phyloP scores from a whole-genome alignment of 2,888 invertebrate genomes.

The Cybosia mesomella region DNA sequence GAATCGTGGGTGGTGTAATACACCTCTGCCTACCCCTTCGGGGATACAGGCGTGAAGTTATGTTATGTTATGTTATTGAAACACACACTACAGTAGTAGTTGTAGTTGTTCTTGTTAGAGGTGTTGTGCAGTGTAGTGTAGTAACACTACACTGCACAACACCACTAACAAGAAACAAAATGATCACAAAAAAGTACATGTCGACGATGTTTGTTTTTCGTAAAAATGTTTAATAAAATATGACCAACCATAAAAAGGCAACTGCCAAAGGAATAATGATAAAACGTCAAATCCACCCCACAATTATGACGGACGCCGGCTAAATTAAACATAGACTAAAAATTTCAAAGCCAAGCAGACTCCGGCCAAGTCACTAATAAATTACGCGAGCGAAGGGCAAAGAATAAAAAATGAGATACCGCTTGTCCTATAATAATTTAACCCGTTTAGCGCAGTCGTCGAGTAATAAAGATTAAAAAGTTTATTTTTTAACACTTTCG shows the following conservation, averaged over 20 bases:
- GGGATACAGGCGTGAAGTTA: too few species aligned
- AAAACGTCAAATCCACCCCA: conserved; percentile 69
- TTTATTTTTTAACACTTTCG: conserved; percentile 87
- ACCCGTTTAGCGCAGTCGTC: conserved; percentile 84
- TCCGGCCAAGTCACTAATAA: conserved; percentile 72
- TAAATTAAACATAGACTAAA: conserved; percentile 77
- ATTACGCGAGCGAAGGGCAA: conserved; percentile 77
- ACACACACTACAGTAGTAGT: too few species aligned
- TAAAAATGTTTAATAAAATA: conserved; percentile 39
- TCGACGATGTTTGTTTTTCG: conserved; percentile 31
- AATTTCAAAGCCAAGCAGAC: conserved; percentile 70
- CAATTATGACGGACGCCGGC: conserved; percentile 73
- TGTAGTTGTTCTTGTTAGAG: too few species aligned
- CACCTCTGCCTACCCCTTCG: too few species aligned
- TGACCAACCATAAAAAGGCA: conserved; percentile 43
- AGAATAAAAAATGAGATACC: conserved; percentile 80
- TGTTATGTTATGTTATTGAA: too few species aligned
- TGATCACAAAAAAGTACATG: conserved; percentile 7
- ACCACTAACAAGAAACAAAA: too few species aligned
- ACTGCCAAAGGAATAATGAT: conserved; percentile 48
- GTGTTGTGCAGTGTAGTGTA: too few species aligned
- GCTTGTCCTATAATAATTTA: conserved; percentile 84
- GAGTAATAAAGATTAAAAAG: conserved; percentile 87
- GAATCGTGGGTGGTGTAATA: too few species aligned
- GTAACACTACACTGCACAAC: too few species aligned